Percentiles rank a stretch among this genome's conserved stretches.
Conservation (phyloP, 30 jellyfish, hydroid and myxozoan genomes). For the Aurelia aurita region DNA sequence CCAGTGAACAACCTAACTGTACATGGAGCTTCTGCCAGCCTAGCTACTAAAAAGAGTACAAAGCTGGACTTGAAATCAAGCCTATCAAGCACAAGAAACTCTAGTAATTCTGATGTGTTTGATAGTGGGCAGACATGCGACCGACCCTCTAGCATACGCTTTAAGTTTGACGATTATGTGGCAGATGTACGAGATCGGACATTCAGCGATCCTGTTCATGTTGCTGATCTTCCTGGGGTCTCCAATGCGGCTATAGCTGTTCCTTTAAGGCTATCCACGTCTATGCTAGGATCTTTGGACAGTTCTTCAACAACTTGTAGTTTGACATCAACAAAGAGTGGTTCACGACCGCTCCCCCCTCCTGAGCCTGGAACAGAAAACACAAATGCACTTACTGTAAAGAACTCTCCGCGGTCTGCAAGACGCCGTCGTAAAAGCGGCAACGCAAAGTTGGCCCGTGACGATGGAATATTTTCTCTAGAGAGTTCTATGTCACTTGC, state of each 20-base stretch:
- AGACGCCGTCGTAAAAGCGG: constrained; percentile 31
- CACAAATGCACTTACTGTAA: constrained; percentile 28
- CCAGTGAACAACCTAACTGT: background rate
- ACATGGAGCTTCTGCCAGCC: too few relatives aligned
- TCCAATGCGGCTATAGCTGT: constrained; percentile 19
- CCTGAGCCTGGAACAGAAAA: constrained; percentile 56
- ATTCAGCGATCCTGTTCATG: constrained; percentile 14
- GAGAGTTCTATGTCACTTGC: too few relatives aligned
- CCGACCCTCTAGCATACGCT: constrained; percentile 29
- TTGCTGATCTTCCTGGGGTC: constrained; percentile 22
- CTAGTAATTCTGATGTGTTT: background rate
- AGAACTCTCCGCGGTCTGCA: constrained; percentile 30
- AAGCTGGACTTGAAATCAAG: background rate
- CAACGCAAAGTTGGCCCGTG: background rate
- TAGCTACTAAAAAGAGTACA: background rate
- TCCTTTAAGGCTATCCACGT: background rate
- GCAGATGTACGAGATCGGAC: constrained; percentile 15
- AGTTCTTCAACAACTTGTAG: too few relatives aligned
- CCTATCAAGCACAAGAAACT: background rate
- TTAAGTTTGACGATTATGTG: constrained; percentile 1
- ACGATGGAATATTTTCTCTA: background rate
- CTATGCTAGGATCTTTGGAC: background rate
- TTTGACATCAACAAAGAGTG: background rate
- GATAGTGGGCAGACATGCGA: background rate
- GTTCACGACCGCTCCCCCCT: constrained; percentile 44